Percentiles rank a stretch among this genome's conserved stretches.
Conservation (phyloP, 2,888 invertebrate species). For the Heterodera filipjevi region DNA sequence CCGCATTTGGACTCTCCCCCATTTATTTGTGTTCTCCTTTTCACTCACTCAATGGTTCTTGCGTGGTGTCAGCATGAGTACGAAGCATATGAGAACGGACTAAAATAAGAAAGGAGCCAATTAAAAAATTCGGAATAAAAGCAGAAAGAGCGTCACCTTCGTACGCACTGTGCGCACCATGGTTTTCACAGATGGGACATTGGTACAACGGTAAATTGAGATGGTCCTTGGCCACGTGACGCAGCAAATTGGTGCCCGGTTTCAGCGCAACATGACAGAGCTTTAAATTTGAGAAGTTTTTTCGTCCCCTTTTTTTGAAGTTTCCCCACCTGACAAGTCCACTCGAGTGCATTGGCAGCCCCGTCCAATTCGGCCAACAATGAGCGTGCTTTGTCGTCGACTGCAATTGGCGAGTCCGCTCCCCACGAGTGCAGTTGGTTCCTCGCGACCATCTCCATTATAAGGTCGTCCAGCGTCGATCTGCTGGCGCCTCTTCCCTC, state of each 20-base stretch:
- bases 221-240: slow-evolving; percentile 62
- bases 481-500: background rate
- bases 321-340: slow-evolving; percentile 24
- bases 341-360: slow-evolving; percentile 21
- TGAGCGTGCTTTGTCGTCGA: background rate
- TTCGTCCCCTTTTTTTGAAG: background rate
- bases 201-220: slow-evolving; percentile 56
- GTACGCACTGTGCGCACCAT: slow-evolving; percentile 45
- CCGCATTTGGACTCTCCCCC: no score
- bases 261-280: slow-evolving; percentile 49
- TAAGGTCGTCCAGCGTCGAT: slow-evolving; percentile 4
- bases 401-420: background rate
- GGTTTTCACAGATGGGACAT: slow-evolving; percentile 50
- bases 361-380: slow-evolving; percentile 10
- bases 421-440: background rate
- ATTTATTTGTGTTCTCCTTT: background rate
- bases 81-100: slow-evolving; percentile 47
- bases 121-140: background rate
- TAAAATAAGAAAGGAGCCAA: background rate
- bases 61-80: slow-evolving; percentile 36
- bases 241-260: slow-evolving; percentile 49
- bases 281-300: slow-evolving; percentile 27
- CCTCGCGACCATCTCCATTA: slow-evolving; percentile 3
- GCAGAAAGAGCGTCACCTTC: slow-evolving; percentile 30
- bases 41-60: slow-evolving; percentile 42